Percentiles rank a stretch among this genome's conserved stretches.
These are phyloP conservation scores for Tor tambroides DNA, from an alignment of 2,113 vertebrate genomes.

Conservation along the genomic window DNA sequence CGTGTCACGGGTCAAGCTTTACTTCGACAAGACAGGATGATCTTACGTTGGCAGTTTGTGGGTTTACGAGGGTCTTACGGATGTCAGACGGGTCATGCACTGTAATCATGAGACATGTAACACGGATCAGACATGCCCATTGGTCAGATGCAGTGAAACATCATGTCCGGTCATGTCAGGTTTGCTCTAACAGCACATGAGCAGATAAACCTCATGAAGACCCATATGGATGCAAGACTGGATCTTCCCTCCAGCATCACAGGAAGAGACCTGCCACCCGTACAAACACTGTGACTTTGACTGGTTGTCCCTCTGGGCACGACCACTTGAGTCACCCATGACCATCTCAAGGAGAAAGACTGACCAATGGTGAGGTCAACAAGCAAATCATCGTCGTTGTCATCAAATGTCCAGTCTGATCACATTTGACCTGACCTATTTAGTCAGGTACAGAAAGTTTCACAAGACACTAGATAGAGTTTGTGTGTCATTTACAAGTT, in stretches of 20 bases:
- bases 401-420: conserved; percentile 59
- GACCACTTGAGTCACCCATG: conserved; percentile 27
- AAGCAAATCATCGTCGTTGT: conserved; percentile 56
- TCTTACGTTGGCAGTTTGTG: conserved; percentile 29
- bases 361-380: conserved; percentile 32
- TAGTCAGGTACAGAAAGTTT: conserved; percentile 54
- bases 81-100: conserved; percentile 10
- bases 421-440: conserved; percentile 74
- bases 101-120: conserved; percentile 3
- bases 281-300: not conserved
- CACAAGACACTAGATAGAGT: not conserved
- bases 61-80: not conserved
- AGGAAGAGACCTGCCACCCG: conserved; percentile 55
- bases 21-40: conserved; percentile 7
- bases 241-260: conserved; percentile 67
- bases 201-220: conserved; percentile 44
- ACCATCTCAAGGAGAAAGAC: conserved; percentile 34
- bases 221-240: conserved; percentile 71
- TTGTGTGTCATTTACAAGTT: not conserved
- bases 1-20: not conserved
- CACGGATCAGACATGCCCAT: conserved; percentile 38
- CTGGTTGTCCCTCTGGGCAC: conserved; percentile 39
- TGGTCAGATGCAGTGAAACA: conserved; percentile 34
- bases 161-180: conserved; percentile 21
- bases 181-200: conserved; percentile 10